Evolutionary conservation across 2,888 invertebrate species (phyloP), one percentile per base, ranked within the genome.

Genomic region (Periphyllus acericola): DNA sequence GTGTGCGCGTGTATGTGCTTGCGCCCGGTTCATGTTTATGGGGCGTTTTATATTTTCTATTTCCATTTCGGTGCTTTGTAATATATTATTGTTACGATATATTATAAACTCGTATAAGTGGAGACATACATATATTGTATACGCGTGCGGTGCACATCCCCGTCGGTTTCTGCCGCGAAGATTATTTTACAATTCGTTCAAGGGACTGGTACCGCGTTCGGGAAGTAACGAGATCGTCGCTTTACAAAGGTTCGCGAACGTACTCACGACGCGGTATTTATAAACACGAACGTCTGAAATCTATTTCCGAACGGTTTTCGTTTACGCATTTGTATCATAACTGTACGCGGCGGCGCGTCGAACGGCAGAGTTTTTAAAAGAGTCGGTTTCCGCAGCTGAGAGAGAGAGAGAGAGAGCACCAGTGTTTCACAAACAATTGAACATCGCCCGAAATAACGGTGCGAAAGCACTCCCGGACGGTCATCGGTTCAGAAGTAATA

Each of bases 361-460:
- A 46, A 52, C 32, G 78, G 32, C 8, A 5, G 78, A 52, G 79
- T 79, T 34, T 79, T 79, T 6, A 55, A 60, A 34, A 34, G n/a
- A n/a, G 32, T 55, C 55, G 25, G 25, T 25, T 78, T 60, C 11
- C 21, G 5, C 11, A 46, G 46, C 11, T 14, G 14, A 46, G 14
- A 46, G 14, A 46, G 46, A 46, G 46, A 46, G 46, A 46, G 46
- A 6, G 21, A 60, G 21, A 60, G 60, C 60, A 60, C 60, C 34
- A n/a, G 9, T 32, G 29, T 60, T 80, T 66, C 34, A 66, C 60
- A 3, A 60, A 80, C 79, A 60, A 80, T 80, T 80, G 60, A 80
- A 80, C 60, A 36, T 34, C 6, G 21, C 55, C 14, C 55, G n/a
- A 25, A 29, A 17, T 76, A 55, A 21, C 34, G 25, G 11, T 14